Conservation (phyloP, 2,113 vertebrate genomes). For the Passer montanus region DNA sequence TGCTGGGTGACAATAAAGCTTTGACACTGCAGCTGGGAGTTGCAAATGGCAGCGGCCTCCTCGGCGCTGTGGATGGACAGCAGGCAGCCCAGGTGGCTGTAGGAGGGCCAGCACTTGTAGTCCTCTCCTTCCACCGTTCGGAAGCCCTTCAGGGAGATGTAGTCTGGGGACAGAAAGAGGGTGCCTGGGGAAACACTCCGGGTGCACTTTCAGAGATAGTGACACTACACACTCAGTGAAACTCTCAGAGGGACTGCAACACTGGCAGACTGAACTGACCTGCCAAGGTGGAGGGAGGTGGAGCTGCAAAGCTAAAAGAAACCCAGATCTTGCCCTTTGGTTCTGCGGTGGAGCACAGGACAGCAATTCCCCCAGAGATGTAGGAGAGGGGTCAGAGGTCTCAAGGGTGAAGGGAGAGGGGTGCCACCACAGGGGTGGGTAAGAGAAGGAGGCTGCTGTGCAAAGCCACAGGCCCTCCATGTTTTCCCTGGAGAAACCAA, state of each 20-base stretch:
- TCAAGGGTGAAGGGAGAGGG: not conserved
- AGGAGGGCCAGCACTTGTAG: conserved; percentile 90
- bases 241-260: not conserved
- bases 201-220: not conserved
- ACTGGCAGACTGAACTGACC: not conserved
- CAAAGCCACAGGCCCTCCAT: not conserved
- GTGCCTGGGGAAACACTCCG: not conserved
- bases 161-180: conserved; percentile 72
- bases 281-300: not conserved
- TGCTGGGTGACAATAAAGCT: conserved; percentile 79
- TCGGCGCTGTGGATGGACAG: conserved; percentile 79
- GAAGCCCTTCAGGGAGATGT: conserved; percentile 77
- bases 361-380: not conserved
- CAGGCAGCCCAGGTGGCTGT: conserved; percentile 85
- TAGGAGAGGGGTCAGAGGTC: not conserved
- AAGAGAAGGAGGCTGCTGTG: not conserved
- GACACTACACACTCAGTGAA: not conserved
- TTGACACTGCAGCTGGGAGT: conserved; percentile 78
- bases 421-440: rapidly evolving
- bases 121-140: conserved; percentile 70
- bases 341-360: not conserved
- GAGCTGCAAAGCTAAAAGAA: not conserved
- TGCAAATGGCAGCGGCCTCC: conserved; percentile 84
- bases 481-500: not conserved
- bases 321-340: not conserved